phyloP scores from a whole-genome alignment of 2,888 invertebrate species.

The Drosophila engyochracea region DNA sequence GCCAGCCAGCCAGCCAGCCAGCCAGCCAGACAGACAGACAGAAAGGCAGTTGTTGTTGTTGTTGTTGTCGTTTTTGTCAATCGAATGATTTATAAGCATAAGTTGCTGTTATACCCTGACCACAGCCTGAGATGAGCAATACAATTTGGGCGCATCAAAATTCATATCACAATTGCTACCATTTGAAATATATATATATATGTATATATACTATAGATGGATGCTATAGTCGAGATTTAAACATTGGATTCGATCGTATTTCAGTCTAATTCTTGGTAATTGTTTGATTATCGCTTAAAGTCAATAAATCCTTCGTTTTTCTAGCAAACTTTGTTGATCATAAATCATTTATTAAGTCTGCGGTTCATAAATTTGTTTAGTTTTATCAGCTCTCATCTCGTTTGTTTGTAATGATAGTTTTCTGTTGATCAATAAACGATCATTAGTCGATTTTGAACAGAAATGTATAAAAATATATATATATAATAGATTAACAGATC shows the following conservation, averaged over 20 bases:
- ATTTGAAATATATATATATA: neutral
- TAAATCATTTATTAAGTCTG: neutral
- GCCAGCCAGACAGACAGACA: conserved; percentile 1
- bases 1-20: conserved; percentile 10
- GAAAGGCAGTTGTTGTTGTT: conserved; percentile 28
- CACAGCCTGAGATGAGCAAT: conserved; percentile 25
- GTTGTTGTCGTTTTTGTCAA: conserved; percentile 46
- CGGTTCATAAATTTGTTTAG: neutral
- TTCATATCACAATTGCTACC: neutral
- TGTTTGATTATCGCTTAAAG: neutral
- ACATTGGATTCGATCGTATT: neutral
- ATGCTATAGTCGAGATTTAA: neutral
- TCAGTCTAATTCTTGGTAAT: neutral
- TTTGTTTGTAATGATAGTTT: too few species aligned
- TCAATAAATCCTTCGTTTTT: neutral
- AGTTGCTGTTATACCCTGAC: conserved; percentile 45
- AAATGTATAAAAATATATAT: neutral
- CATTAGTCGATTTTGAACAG: neutral
- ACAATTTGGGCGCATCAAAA: conserved; percentile 19
- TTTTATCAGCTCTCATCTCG: neutral
- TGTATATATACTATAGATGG: neutral
- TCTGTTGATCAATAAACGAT: neutral
- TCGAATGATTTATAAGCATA: conserved; percentile 71
- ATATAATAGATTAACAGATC: neutral
- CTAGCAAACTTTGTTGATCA: neutral